These are phyloP conservation scores for Steinernema feltiae DNA, from an alignment of 1,140 invertebrate genomes.

Conservation along the genomic window DNA sequence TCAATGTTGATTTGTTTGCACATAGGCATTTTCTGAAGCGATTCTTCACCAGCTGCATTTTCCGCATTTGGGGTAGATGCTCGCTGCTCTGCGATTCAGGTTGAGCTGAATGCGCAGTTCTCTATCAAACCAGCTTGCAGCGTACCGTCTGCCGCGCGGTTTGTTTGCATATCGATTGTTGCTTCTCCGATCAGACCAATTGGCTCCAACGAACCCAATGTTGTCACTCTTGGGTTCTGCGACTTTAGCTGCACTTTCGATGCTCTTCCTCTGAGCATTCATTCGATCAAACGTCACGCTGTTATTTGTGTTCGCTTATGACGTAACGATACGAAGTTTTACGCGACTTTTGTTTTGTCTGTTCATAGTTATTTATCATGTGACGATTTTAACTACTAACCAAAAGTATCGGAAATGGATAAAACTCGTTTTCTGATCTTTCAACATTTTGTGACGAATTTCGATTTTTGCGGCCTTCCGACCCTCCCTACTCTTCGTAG, in stretches of 20 bases:
- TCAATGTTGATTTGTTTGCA: too few relatives aligned
- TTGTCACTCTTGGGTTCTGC: too few relatives aligned
- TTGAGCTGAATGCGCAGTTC: background rate
- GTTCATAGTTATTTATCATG: background rate
- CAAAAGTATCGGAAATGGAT: background rate
- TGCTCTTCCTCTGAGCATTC: too few relatives aligned
- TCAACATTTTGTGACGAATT: background rate
- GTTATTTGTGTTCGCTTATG: too few relatives aligned
- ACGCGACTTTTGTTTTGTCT: too few relatives aligned
- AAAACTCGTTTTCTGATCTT: background rate
- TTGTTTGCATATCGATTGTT: background rate
- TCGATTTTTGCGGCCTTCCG: background rate
- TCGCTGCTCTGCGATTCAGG: background rate
- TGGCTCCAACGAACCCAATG: too few relatives aligned
- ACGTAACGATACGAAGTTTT: too few relatives aligned
- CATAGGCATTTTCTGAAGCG: too few relatives aligned
- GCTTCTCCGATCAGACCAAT: background rate
- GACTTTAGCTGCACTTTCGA: too few relatives aligned
- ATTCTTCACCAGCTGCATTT: too few relatives aligned
- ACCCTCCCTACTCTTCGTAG: background rate
- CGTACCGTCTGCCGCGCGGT: background rate
- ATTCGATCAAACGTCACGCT: too few relatives aligned
- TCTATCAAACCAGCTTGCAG: background rate
- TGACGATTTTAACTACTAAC: too few relatives aligned
- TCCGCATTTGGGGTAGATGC: background rate